Percentiles rank a stretch among this genome's conserved stretches.
Evolutionary conservation across 2,888 invertebrate species (phyloP).

Genomic region (Drosophila mettleri): DNA sequence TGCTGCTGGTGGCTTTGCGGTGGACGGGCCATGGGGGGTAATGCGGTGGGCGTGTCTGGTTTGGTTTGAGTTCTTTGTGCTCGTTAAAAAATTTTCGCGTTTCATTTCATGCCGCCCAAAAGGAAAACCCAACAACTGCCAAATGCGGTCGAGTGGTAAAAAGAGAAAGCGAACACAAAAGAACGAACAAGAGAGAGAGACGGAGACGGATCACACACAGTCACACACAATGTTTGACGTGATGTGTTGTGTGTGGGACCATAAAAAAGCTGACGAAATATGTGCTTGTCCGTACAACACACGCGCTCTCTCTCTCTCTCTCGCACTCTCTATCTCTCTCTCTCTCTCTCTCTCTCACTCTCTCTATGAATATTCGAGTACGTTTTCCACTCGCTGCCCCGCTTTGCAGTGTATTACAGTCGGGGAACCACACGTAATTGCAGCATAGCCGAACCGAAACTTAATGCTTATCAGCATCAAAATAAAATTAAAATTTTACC

Average conservation of each 20-base stretch:
- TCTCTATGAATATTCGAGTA: constrained; percentile 43
- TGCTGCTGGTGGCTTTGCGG: constrained; percentile 50
- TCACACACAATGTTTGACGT: constrained; percentile 47
- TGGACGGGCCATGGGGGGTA: constrained; percentile 15
- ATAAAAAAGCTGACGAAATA: constrained; percentile 64
- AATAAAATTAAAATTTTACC: not conserved
- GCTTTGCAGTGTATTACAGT: constrained; percentile 24
- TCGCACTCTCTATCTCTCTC: too few species aligned
- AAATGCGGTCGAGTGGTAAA: constrained; percentile 63
- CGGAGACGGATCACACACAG: constrained; percentile 33
- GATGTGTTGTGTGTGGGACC: constrained; percentile 44
- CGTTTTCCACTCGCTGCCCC: constrained; percentile 18
- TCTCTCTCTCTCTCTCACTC: too few species aligned
- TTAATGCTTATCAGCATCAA: not conserved
- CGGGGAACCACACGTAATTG: not conserved
- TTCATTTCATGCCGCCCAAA: constrained; percentile 71
- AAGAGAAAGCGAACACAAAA: not conserved
- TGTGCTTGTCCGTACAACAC: constrained; percentile 49
- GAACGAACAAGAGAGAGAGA: not conserved
- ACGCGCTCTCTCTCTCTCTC: too few species aligned
- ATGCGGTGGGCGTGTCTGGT: constrained; percentile 34
- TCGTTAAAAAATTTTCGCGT: constrained; percentile 77
- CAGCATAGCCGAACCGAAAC: constrained; percentile 17
- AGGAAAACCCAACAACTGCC: constrained; percentile 52
- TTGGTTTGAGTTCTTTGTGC: constrained; percentile 67